Conservation (phyloP, 2,888 invertebrate species). For the Zaprionus bogoriensis region DNA sequence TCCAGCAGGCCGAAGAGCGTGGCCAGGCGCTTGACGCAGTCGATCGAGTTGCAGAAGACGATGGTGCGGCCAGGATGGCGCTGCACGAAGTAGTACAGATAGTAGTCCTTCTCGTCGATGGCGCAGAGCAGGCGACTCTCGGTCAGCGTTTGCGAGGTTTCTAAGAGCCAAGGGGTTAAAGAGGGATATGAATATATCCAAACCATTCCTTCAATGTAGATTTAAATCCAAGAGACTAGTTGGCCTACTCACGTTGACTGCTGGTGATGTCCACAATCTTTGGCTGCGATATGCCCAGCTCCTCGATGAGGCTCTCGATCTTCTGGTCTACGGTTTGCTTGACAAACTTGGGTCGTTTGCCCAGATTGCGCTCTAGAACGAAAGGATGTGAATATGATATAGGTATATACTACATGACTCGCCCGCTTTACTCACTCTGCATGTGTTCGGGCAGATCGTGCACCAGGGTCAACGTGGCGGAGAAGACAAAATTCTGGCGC, state of each 20-base stretch:
- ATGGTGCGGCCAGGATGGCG: constrained; percentile 95
- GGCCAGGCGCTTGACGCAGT: constrained; percentile 92
- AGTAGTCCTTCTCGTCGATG: constrained; percentile 93
- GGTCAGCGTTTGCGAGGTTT: constrained; percentile 91
- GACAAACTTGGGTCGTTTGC: constrained; percentile 83
- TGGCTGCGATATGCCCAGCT: constrained; percentile 93
- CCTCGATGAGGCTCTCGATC: constrained; percentile 89
- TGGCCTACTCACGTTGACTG: constrained; percentile 84
- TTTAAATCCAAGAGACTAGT: background rate
- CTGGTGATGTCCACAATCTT: constrained; percentile 96
- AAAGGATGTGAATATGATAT: no score
- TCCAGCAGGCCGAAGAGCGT: constrained; percentile 88
- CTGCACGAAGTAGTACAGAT: constrained; percentile 94
- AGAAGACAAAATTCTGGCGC: constrained; percentile 97
- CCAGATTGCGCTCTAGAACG: constrained; percentile 73
- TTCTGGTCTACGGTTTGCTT: constrained; percentile 90
- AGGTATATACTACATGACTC: no score
- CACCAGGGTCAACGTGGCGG: constrained; percentile 96
- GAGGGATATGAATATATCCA: no score
- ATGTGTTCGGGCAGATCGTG: constrained; percentile 92
- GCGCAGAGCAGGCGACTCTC: constrained; percentile 92
- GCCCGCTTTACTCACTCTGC: constrained; percentile 83
- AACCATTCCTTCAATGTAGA: background rate
- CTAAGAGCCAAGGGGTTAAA: constrained; percentile 83
- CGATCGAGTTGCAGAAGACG: constrained; percentile 97